These are phyloP conservation scores for Planococcus citri DNA, from an alignment of 1,140 invertebrate species.

Conservation along the genomic window DNA sequence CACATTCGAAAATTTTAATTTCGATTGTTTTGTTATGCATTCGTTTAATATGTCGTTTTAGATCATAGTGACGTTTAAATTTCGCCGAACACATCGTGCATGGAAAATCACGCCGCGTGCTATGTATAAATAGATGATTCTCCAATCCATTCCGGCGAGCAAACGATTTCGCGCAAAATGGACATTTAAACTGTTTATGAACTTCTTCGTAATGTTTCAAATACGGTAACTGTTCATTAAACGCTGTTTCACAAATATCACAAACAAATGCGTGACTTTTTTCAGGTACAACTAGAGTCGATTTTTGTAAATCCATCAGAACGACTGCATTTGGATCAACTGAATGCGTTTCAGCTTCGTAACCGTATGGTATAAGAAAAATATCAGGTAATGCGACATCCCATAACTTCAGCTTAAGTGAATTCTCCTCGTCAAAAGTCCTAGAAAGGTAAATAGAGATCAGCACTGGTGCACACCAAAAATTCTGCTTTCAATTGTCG, in stretches of 20 bases:
- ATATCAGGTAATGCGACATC: conserved; percentile 13
- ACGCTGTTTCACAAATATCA: neutral
- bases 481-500: too few relatives aligned
- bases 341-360: neutral
- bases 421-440: conserved; percentile 1
- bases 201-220: conserved; percentile 11
- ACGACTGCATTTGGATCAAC: neutral
- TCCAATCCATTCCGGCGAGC: neutral
- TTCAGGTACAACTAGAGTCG: neutral
- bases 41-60: neutral
- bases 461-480: neutral
- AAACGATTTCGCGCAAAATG: neutral
- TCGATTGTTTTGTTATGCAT: neutral
- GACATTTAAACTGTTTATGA: neutral
- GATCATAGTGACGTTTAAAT: neutral
- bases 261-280: neutral
- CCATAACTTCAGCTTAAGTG: conserved; percentile 14
- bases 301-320: conserved; percentile 10
- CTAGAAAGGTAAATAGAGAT: conserved; percentile 16
- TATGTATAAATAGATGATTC: neutral
- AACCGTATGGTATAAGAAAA: conserved; percentile 10
- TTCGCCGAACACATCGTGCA: neutral
- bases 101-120: neutral
- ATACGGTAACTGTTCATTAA: conserved; percentile 1
- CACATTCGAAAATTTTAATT: neutral